Conservation (phyloP, 1,140 invertebrate genomes). For the Polypedilum vanderplanki region DNA sequence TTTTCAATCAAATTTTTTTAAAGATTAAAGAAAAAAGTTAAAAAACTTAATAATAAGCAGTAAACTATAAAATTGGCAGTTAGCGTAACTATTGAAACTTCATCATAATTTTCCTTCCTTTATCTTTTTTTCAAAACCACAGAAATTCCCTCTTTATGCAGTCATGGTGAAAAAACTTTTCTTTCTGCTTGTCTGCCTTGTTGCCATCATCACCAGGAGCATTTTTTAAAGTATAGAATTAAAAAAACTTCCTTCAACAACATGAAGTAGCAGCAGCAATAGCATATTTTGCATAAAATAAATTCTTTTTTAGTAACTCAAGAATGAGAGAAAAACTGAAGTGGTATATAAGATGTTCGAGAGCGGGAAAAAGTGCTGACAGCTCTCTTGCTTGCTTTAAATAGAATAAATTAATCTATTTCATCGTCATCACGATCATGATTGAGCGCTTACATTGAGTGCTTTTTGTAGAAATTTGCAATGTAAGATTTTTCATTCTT, state of each 20-base stretch:
- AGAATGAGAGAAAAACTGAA: too few species aligned
- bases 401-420: conserved; percentile 15
- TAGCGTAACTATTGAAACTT: conserved; percentile 13
- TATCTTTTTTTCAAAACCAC: background rate
- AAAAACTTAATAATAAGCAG: background rate
- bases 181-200: background rate
- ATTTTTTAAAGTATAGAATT: background rate
- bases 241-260: background rate
- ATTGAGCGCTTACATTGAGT: background rate
- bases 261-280: background rate
- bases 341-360: background rate
- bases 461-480: background rate
- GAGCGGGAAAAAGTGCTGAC: conserved; percentile 17
- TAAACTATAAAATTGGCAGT: background rate
- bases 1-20: too few species aligned
- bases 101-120: background rate
- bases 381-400: background rate
- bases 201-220: background rate
- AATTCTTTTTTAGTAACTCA: background rate
- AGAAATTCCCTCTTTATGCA: background rate
- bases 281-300: conserved; percentile 14
- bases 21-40: background rate
- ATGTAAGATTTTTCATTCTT: background rate
- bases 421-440: background rate
- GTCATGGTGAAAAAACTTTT: background rate